Evolutionary conservation across 2,113 vertebrate genomes (phyloP), one percentile per base, ranked within the genome.

Genomic region (Stercorarius parasiticus): DNA sequence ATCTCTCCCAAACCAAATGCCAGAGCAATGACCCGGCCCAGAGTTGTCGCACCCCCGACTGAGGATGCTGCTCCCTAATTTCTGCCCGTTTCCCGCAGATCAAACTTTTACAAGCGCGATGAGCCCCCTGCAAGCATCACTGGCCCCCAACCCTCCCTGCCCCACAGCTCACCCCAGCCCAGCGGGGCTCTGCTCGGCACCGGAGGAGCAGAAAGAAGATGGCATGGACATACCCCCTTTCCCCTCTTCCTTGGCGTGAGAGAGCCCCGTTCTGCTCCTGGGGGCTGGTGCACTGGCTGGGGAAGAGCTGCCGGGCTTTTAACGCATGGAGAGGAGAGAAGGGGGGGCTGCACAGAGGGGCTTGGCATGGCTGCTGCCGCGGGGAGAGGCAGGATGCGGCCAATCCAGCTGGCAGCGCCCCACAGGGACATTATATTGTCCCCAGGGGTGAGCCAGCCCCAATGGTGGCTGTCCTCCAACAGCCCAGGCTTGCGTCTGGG

Each of bases 61-160:
- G 64, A 80, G 52, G 61, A 29, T 29, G 70, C 43, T 30, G 49
- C 56, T 43, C 90, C 81, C 36, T 8, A 30, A 27, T 73, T 67
- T 61, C 53, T 3, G 11, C 84, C 13, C 0, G 2, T 52, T 86
- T 15, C 50, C 56, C 61, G 27, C 42, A 43, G 8, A 79, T 27
- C 40, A 23, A 58, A 81, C 38, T 36, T 17, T 16, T 7, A 21
- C 1, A 4, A 27, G 32, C 0, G 5, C 45, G 21, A 15, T 18
- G 38, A 87, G 18, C 22, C 5, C 58, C 14, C 23, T 6, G 1
- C 11, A 4, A 1, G 0, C n/a, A 22, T 36, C 9, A 0, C 32
- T 3, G 7, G 15, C 27, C 36, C 30, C 49, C 3, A 1, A 7
- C 30, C 59, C 29, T 10, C 62, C 72, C 36, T 18, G 10, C 14